Evolutionary conservation across 1,140 invertebrate species (phyloP).

Genomic region (Lethrus apterus): DNA sequence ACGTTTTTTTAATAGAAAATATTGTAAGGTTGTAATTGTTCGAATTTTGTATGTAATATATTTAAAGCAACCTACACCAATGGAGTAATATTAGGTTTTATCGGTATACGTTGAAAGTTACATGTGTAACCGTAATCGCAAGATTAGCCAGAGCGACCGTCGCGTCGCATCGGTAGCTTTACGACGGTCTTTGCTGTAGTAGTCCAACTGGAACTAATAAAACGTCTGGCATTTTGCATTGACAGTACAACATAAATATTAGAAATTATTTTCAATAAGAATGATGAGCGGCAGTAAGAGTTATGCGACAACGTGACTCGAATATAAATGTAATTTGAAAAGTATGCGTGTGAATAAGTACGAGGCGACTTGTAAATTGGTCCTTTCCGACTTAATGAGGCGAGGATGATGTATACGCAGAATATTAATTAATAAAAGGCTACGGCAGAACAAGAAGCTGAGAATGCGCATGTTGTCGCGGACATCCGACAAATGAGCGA

Average conservation of each 20-base stretch:
- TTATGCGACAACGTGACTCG: constrained; percentile 21
- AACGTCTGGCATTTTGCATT: constrained; percentile 16
- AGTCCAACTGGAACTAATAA: constrained; percentile 21
- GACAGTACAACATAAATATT: constrained; percentile 24
- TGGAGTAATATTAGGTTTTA: too few species aligned
- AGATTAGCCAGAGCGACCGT: constrained; percentile 3
- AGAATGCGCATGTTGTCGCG: constrained; percentile 4
- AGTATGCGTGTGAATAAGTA: constrained; percentile 27
- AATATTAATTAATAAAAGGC: constrained; percentile 32
- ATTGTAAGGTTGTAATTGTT: too few species aligned
- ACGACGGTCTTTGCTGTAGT: too few species aligned
- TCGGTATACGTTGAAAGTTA: too few species aligned
- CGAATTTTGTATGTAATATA: too few species aligned
- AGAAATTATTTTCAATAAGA: constrained; percentile 24
- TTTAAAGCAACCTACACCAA: too few species aligned
- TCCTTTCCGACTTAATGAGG: constrained; percentile 30
- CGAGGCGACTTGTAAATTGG: constrained; percentile 31
- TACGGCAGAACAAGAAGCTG: constrained; percentile 20
- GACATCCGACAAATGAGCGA: constrained; percentile 28
- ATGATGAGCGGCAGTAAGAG: constrained; percentile 15
- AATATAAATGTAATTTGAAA: constrained; percentile 29
- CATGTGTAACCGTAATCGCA: too few species aligned
- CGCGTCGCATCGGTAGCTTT: not conserved
- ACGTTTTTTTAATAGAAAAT: too few species aligned
- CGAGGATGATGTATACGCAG: constrained; percentile 25